Base-by-base conservation (phyloP, 2,113 vertebrate species). In the Tonatia bakeri region DNA sequence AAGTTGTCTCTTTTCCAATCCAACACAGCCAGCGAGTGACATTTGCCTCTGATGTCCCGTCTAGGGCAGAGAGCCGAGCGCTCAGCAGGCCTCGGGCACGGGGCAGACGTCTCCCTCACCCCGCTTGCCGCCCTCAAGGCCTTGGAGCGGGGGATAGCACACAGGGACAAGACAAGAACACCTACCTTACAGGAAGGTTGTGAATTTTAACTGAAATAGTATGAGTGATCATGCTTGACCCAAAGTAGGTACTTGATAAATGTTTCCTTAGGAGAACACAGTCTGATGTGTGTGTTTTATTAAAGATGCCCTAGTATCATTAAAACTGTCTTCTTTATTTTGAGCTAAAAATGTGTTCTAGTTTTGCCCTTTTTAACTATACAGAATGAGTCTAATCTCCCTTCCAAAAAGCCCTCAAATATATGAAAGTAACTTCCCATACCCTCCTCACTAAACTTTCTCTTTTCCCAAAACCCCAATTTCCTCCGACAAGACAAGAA, bases 401-500 rank as follows among this genome's bases (percentile, higher is more conserved):
- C n/a, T 85, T 72, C 59, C 52, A 19, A 33, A 76, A 87, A 75
- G 54, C 38, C 26, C 31, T 73, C 77, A 82, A 33, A 31, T 80
- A 50, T 11, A 22, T 7, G 22, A 93, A 7, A n/a, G 38, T 28
- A 19, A 65, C 10, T 9, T 64, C 16, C 33, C 22, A 59, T 26
- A 8, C 31, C 28, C 43, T 96, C n/a, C 40, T 17, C 43, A 82
- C 24, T 43, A 80, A 69, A 64, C 3, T 59, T 61, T 79, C 76
- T 59, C 43, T 85, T 56, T 77, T 77, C 31, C 75, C 76, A 77
- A 20, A 77, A 1, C 11, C 7, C 28, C 24, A n/a, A 33, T 50
- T 86, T 83, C n/a, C 61, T 96, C 61, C 43, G 69, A 77, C 73
- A 89, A 92, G 40, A 77, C 90, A 82, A 75, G 19, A 69, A 73